Conservation (phyloP, 2,888 invertebrate species). For the Drosophila mulleri region DNA sequence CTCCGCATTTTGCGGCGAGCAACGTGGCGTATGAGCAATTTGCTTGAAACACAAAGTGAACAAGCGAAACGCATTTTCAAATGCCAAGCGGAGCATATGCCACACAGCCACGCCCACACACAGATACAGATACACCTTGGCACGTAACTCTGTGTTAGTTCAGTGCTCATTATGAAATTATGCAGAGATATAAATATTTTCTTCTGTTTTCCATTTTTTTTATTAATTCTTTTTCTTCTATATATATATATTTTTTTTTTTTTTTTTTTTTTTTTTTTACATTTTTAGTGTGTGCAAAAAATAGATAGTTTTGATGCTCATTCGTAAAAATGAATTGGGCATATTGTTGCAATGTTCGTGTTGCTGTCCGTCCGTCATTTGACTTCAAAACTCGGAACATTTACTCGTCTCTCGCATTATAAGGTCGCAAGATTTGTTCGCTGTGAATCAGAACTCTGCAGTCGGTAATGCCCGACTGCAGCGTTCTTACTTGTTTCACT, state of each 20-base stretch:
- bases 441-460: too few relatives aligned
- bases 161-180: slow-evolving; percentile 74
- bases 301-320: slow-evolving; percentile 22
- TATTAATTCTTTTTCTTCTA: too few relatives aligned
- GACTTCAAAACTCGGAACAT: too few relatives aligned
- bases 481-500: background rate
- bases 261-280: background rate
- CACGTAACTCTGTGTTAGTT: slow-evolving; percentile 53
- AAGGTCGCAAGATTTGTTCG: too few relatives aligned
- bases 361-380: too few relatives aligned
- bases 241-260: background rate
- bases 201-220: slow-evolving; percentile 5
- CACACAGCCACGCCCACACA: slow-evolving; percentile 11
- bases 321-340: too few relatives aligned
- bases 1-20: slow-evolving; percentile 15
- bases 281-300: slow-evolving; percentile 31
- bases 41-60: slow-evolving; percentile 66
- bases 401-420: too few relatives aligned
- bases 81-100: slow-evolving; percentile 65
- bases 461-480: too few relatives aligned
- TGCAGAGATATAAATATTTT: slow-evolving; percentile 51
- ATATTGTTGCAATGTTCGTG: too few relatives aligned
- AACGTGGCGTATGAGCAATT: slow-evolving; percentile 57
- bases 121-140: background rate
- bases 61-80: slow-evolving; percentile 68